Conservation (phyloP, 2,888 invertebrate species). For the Dascillus cervinus region DNA sequence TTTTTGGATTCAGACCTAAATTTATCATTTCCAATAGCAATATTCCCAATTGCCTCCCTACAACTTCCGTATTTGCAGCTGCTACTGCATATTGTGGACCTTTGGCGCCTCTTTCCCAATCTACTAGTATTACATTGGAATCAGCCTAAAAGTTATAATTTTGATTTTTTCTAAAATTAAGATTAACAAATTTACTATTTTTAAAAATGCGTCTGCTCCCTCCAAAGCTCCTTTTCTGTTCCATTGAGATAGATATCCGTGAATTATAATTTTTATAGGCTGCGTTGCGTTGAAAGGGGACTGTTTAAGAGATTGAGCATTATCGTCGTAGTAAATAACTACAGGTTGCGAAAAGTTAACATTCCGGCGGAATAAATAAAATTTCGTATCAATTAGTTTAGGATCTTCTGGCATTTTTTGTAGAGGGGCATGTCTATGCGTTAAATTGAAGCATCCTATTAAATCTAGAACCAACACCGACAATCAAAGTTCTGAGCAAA, state of each 20-base stretch:
- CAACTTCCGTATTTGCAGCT: conserved; percentile 53
- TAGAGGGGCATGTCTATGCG: conserved; percentile 43
- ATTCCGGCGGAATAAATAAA: conserved; percentile 44
- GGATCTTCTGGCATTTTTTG: conserved; percentile 51
- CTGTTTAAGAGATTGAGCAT: conserved; percentile 38
- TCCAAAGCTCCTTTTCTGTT: conserved; percentile 42
- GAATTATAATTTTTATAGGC: conserved; percentile 47
- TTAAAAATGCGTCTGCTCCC: conserved; percentile 43
- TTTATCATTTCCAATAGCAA: conserved; percentile 45
- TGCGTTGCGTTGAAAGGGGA: conserved; percentile 43
- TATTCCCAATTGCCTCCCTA: conserved; percentile 50
- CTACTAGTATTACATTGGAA: conserved; percentile 47
- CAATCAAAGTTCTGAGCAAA: no score
- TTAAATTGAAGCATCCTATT: conserved; percentile 50
- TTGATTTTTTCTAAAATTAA: background rate
- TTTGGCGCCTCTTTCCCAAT: conserved; percentile 51
- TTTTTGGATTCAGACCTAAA: conserved; percentile 39
- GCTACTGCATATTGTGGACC: conserved; percentile 49
- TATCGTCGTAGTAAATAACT: conserved; percentile 43
- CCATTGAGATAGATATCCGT: conserved; percentile 52
- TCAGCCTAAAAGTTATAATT: conserved; percentile 41
- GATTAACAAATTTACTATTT: conserved; percentile 43
- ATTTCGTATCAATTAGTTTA: conserved; percentile 45
- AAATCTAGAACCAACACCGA: conserved; percentile 45
- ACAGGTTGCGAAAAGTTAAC: conserved; percentile 39